These are phyloP conservation scores for Bimastos eiseni DNA, from an alignment of 2,888 invertebrate species.

Conservation along the genomic window DNA sequence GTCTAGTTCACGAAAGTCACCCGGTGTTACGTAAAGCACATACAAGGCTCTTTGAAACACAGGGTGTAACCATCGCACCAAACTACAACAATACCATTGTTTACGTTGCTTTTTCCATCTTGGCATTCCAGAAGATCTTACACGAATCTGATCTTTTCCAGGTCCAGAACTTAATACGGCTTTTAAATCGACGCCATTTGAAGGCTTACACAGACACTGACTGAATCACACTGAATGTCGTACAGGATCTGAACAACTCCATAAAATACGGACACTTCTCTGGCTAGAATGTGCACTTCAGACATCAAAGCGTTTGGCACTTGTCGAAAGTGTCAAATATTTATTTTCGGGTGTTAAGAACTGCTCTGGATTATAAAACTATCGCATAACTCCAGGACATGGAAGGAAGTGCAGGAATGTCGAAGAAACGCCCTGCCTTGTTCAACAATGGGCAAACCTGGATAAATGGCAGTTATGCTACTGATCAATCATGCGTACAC, in stretches of 20 bases:
- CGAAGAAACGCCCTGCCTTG: not conserved
- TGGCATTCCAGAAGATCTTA: not conserved
- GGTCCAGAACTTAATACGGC: not conserved
- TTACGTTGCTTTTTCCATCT: not conserved
- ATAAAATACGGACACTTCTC: not conserved
- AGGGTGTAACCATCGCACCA: not conserved
- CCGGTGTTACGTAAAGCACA: not conserved
- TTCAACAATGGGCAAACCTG: not conserved
- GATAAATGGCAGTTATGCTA: not conserved
- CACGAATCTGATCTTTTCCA: not conserved
- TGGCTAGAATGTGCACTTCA: not conserved
- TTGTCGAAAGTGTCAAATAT: conserved; percentile 13
- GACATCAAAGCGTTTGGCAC: not conserved
- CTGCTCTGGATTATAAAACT: not conserved
- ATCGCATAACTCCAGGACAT: not conserved
- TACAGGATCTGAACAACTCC: not conserved
- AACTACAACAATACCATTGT: not conserved
- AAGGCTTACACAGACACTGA: not conserved
- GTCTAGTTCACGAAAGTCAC: not conserved
- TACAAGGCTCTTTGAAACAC: not conserved
- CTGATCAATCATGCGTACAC: not conserved
- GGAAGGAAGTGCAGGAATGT: not conserved
- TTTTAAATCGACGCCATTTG: not conserved
- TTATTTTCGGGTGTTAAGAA: not conserved
- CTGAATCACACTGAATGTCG: not conserved